These are phyloP conservation scores for Brachyptera risi DNA, from an alignment of 2,888 invertebrate species.

Conservation along the genomic window DNA sequence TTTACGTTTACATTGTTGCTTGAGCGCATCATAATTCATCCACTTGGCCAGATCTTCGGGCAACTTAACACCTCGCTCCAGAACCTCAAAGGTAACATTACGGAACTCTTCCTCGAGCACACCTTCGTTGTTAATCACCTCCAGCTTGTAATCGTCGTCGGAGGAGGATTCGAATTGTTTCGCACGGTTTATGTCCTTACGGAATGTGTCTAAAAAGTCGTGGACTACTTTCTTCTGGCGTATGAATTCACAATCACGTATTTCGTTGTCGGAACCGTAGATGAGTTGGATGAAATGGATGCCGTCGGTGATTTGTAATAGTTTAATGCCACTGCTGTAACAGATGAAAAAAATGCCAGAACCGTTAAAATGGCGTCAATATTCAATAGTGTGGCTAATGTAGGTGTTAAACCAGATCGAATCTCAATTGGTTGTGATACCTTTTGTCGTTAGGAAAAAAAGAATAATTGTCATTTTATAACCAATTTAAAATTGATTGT, in stretches of 20 bases:
- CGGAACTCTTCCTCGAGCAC: conserved; percentile 5
- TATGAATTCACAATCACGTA: conserved; percentile 66
- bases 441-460: too few species aligned
- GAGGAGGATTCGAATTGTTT: conserved; percentile 30
- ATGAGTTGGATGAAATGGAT: conserved; percentile 65
- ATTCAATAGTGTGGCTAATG: too few species aligned
- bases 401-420: too few species aligned
- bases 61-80: conserved; percentile 49
- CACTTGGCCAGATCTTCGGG: conserved; percentile 52
- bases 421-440: too few species aligned
- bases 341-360: too few species aligned
- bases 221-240: conserved; percentile 50
- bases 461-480: too few species aligned
- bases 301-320: conserved; percentile 66
- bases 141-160: conserved; percentile 44
- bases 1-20: conserved; percentile 51
- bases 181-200: conserved; percentile 50
- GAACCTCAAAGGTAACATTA: conserved; percentile 23
- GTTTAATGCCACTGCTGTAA: conserved; percentile 54
- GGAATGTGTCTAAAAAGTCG: conserved; percentile 56
- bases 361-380: too few species aligned
- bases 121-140: conserved; percentile 16
- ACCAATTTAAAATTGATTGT: too few species aligned
- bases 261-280: conserved; percentile 55
- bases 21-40: conserved; percentile 57